Percentiles rank a stretch among this genome's conserved stretches.
These are phyloP conservation scores for Odontomachus brunneus DNA, from an alignment of 1,140 invertebrate genomes.

Conservation along the genomic window DNA sequence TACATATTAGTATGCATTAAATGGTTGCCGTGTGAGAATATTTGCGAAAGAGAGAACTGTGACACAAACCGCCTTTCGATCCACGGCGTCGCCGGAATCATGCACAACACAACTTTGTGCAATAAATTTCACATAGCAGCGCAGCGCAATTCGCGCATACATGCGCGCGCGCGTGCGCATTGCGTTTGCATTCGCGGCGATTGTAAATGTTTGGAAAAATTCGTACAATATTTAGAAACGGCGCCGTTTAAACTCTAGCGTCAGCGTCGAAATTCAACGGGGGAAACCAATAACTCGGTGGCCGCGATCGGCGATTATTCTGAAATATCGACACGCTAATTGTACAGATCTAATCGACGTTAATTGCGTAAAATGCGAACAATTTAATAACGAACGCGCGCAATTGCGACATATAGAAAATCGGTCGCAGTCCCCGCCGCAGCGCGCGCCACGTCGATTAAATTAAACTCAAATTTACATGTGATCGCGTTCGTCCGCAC, in stretches of 20 bases:
- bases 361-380: constrained; percentile 53
- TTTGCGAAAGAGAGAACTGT: constrained; percentile 40
- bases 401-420: constrained; percentile 48
- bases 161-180: no score
- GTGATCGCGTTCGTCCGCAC: background rate
- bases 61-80: background rate
- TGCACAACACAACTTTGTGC: no score
- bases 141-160: background rate
- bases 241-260: constrained; percentile 19
- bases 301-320: constrained; percentile 25
- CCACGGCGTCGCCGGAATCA: no score
- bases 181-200: constrained; percentile 12
- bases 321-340: constrained; percentile 45
- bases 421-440: background rate
- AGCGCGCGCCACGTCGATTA: constrained; percentile 12
- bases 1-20: constrained; percentile 51
- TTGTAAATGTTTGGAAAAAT: constrained; percentile 40
- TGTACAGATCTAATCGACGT: constrained; percentile 34
- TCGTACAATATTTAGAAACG: constrained; percentile 30
- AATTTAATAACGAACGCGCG: constrained; percentile 26
- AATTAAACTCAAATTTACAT: constrained; percentile 35
- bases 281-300: constrained; percentile 28
- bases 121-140: constrained; percentile 12
- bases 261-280: constrained; percentile 22
- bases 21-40: constrained; percentile 22